Percentiles rank a stretch among this genome's conserved stretches.
Evolutionary conservation across 2,113 vertebrate genomes (phyloP).

Genomic region (Thinocorus orbignyianus): DNA sequence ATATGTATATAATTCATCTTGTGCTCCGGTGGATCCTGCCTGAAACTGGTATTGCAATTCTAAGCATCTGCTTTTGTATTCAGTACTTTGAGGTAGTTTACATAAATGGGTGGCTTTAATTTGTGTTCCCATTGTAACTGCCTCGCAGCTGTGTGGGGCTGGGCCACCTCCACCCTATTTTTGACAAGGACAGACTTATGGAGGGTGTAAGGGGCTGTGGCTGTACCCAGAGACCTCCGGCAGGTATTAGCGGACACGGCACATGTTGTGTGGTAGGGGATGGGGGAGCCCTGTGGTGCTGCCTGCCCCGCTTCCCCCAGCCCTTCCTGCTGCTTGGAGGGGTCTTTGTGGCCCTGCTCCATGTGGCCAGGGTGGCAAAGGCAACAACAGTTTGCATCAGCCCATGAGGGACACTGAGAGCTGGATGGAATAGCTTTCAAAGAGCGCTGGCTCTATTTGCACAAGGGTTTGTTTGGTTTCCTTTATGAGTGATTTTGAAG

Average conservation of each 20-base stretch:
- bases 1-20: constrained; percentile 22
- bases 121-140: background rate
- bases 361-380: background rate
- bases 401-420: accelerated
- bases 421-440: background rate
- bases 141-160: background rate
- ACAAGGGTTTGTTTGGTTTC: background rate
- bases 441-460: background rate
- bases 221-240: accelerated
- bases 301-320: background rate
- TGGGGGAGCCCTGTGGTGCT: background rate
- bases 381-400: background rate
- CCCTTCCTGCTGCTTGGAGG: accelerated
- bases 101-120: constrained; percentile 43
- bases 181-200: background rate
- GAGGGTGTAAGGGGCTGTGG: background rate
- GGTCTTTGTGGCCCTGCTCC: background rate
- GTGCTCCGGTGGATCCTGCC: background rate
- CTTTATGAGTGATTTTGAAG: background rate
- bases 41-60: constrained; percentile 50
- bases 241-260: background rate
- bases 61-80: constrained; percentile 35
- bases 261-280: background rate
- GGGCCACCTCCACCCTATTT: background rate
- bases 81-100: constrained; percentile 25